Evolutionary conservation across 2,888 invertebrate genomes (phyloP).

Genomic region (Odontothrips loti): DNA sequence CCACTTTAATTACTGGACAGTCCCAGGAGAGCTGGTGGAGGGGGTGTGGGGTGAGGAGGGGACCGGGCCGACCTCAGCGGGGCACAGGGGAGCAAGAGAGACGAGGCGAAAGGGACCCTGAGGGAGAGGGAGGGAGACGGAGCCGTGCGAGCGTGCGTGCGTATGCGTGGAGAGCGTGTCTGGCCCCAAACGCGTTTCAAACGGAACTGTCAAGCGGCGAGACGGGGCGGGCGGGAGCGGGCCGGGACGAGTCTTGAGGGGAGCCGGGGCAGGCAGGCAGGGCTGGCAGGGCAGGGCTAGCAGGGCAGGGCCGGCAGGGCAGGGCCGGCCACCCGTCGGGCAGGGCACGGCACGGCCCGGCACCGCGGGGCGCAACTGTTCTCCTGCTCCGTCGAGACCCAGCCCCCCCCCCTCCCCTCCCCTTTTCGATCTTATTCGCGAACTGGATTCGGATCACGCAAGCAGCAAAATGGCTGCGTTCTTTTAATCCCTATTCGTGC

Average conservation of each 20-base stretch:
- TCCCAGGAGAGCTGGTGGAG: not conserved
- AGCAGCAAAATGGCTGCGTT: constrained; percentile 8
- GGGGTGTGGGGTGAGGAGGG: too few relatives aligned
- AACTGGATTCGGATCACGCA: constrained; percentile 19
- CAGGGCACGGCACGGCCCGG: not conserved
- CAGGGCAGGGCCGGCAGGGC: not conserved
- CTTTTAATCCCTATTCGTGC: constrained; percentile 6
- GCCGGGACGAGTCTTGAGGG: constrained; percentile 1
- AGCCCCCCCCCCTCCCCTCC: not conserved
- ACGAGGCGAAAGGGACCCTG: not conserved
- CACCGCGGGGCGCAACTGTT: not conserved
- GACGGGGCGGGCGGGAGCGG: not conserved
- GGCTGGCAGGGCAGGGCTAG: not conserved
- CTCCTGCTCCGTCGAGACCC: not conserved
- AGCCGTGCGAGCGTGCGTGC: not conserved
- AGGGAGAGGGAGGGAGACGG: not conserved
- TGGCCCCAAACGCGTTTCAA: constrained; percentile 25
- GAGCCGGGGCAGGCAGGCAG: not conserved
- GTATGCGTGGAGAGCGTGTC: not conserved
- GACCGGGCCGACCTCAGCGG: not conserved
- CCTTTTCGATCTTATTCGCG: not conserved
- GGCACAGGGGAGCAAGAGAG: not conserved
- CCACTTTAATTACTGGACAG: constrained; percentile 22
- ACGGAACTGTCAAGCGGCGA: constrained; percentile 15
- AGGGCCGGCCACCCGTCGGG: not conserved